phyloP scores from a whole-genome alignment of 2,888 invertebrate species.

The Anodontia alba region DNA sequence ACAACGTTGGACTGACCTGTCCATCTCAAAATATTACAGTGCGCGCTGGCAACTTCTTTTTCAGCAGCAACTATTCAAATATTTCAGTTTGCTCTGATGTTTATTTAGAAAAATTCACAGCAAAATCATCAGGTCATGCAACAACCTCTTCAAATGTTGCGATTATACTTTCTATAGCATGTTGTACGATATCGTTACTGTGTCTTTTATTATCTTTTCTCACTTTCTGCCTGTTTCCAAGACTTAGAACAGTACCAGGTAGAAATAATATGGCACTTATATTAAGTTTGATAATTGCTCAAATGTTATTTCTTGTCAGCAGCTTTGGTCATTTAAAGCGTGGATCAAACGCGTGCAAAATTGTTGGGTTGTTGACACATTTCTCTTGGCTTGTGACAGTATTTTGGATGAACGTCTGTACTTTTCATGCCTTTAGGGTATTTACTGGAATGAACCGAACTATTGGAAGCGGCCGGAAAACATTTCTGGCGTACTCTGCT shows the following conservation, averaged over 20 bases:
- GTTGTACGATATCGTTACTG: conserved; percentile 23
- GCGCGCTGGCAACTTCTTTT: not conserved
- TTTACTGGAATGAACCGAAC: conserved; percentile 4
- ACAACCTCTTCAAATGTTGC: not conserved
- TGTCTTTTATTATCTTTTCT: conserved; percentile 31
- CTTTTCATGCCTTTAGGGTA: conserved; percentile 36
- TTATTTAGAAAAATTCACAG: not conserved
- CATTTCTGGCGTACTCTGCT: conserved; percentile 17
- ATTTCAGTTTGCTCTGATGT: not conserved
- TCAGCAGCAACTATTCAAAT: not conserved
- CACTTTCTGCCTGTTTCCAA: conserved; percentile 33
- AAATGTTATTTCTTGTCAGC: conserved; percentile 23
- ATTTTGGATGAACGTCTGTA: conserved; percentile 60
- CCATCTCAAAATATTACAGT: not conserved
- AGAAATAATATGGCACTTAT: conserved; percentile 49
- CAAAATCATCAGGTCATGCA: not conserved
- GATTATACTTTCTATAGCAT: not conserved
- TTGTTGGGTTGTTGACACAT: conserved; percentile 42
- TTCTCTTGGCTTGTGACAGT: conserved; percentile 46
- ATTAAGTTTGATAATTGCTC: conserved; percentile 34
- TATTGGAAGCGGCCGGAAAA: not conserved
- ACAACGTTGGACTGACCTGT: not conserved
- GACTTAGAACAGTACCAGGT: conserved; percentile 46
- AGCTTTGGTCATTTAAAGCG: conserved; percentile 15
- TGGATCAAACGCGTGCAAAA: conserved; percentile 23